Conservation (phyloP, 2,113 vertebrate genomes). For the Todiramphus saurophagus region DNA sequence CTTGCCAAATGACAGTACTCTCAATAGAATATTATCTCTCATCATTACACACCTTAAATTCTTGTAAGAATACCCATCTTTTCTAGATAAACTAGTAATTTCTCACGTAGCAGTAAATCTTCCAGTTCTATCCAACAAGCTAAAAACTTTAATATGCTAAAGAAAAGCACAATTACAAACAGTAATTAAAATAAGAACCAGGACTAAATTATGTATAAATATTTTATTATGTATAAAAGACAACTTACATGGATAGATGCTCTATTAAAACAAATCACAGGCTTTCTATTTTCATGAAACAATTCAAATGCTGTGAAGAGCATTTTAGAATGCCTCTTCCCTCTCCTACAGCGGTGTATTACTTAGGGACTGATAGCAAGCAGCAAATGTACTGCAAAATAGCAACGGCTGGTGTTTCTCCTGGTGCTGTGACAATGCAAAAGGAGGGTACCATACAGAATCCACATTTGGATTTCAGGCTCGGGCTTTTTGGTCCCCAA, state of each 20-base stretch:
- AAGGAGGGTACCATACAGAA: not conserved
- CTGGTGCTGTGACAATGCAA: not conserved
- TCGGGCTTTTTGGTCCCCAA: not conserved
- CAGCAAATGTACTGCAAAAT: not conserved
- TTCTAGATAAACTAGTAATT: not conserved
- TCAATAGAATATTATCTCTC: not conserved
- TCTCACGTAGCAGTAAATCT: not conserved
- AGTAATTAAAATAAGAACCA: not conserved
- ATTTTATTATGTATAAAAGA: slow-evolving; percentile 59
- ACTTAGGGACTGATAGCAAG: not conserved
- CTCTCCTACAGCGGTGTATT: not conserved
- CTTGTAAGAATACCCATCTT: not conserved
- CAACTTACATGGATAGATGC: slow-evolving; percentile 7
- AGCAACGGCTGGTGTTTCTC: not conserved
- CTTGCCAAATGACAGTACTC: not conserved
- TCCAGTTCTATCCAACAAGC: not conserved
- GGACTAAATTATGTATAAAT: slow-evolving; percentile 35
- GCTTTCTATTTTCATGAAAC: not conserved
- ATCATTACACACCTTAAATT: not conserved
- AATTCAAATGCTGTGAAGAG: not conserved
- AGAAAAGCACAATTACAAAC: not conserved
- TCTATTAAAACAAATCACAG: slow-evolving; percentile 28
- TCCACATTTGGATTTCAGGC: not conserved
- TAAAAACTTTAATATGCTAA: not conserved
- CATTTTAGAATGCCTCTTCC: not conserved